Evolutionary conservation across 1,140 invertebrate genomes (phyloP), one percentile per base, ranked within the genome.

Genomic region (Nymphalis io): DNA sequence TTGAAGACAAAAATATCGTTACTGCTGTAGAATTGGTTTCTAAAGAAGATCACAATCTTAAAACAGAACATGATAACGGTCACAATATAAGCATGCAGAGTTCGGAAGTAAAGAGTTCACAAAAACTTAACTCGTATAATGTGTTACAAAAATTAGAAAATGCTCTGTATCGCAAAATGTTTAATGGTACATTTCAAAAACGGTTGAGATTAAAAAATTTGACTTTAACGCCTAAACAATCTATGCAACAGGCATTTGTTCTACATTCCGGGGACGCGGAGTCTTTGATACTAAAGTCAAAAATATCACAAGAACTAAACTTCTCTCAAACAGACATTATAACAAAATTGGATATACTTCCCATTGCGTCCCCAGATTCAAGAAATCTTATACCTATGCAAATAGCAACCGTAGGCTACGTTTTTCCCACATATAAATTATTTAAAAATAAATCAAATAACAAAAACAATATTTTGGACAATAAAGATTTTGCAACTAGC

Each of bases 211-310:
- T 83, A 6, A 85, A 86, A 70, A 84, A 86, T 55, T 72, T 88
- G 16, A 88, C 82, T 3, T 69, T 88, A 16, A 84, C 83, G 4
- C 85, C 88, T 2, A 87, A 88, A 64, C 81, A 80, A 51, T 88
- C 87, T 12, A 60, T 76, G 59, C 76, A 83, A 57, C 76, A 83
- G 60, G 58, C 79, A 16, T 72, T 90, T 48, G 61, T 87, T 38
- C 63, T 85, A 21, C 80, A 87, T 38, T 86, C 82, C n/a, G 83
- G 85, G 27, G 85, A 90, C 64, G 68, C 74, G 20, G 75, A 69
- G 23, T 84, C 85, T 3, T 11, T 84, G 3, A 62, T 87, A 12
- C 55, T 84, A 0, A 81, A 84, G 55, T 73, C 86, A 20, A 74
- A 74, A 27, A 21, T 82, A 27, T 79, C 82, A 2, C 73, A 76